Evolutionary conservation across 2,113 vertebrate genomes (phyloP).

Genomic region (Deroptyus accipitrinus): DNA sequence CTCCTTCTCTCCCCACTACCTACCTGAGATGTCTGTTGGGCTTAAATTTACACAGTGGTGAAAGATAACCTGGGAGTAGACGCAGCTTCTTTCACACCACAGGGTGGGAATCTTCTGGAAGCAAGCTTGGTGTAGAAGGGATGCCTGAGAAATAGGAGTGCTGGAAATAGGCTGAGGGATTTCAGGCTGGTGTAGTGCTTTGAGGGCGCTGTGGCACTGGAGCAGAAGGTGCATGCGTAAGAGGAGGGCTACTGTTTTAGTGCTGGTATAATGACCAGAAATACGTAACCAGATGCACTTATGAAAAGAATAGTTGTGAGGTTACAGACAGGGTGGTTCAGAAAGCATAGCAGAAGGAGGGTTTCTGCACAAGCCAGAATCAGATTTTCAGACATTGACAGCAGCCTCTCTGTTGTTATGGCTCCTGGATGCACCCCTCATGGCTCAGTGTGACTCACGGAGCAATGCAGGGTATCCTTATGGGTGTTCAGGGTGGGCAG

Average conservation of each 20-base stretch:
- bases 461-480: background rate
- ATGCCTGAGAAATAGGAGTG: background rate
- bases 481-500: background rate
- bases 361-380: background rate
- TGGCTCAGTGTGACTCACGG: background rate
- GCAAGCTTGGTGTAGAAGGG: background rate
- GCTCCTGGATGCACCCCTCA: background rate
- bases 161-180: background rate
- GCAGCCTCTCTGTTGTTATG: background rate
- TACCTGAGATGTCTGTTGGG: conserved; percentile 1
- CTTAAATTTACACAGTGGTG: conserved; percentile 55
- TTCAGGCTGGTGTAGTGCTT: background rate
- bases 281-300: background rate
- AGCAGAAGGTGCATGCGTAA: background rate
- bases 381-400: background rate
- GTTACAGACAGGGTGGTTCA: background rate
- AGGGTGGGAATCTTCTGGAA: background rate
- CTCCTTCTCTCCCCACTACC: background rate
- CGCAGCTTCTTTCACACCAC: background rate
- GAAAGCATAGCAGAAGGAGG: background rate
- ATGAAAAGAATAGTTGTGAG: background rate
- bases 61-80: background rate
- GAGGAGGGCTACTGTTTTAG: background rate
- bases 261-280: background rate
- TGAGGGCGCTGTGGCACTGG: background rate